Base-by-base conservation (phyloP, 1,140 invertebrate species). In the Drosophila eugracilis region DNA sequence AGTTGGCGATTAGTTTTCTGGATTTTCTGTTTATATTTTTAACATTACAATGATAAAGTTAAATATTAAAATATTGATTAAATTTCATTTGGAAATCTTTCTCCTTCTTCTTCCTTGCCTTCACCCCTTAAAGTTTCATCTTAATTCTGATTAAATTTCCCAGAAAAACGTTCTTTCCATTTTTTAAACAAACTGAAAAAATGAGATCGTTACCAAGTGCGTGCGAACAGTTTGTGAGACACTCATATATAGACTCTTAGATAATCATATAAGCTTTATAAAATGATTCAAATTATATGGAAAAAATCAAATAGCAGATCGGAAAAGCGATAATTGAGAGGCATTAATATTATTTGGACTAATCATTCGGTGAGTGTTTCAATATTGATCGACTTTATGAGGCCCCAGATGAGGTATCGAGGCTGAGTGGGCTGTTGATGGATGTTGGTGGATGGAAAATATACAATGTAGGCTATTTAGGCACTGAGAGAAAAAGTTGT, bases 341-440 rank as follows among this genome's bases (percentile, higher is more conserved):
- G 42, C 22, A 45, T 12, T 26, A 0, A 28, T 45, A 26, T 45
- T 45, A 24, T 45, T 58, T 58, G n/a, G n/a, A 22, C 39, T 42
- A 22, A 17, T 42, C 39, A 44, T 24, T 44, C 7, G 12, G n/a
- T 21, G 41, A 44, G 41, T 44, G 21, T 47, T 17, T 17, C 17
- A 24, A 37, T 26, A 65, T 28, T 47, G 7, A 60, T 19, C 21
- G 41, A 47, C 39, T 65, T 62, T 30, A 22, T 30, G 54, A 9
- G 12, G 26, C 12, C 4, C 14, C 9, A 26, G n/a, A 36, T 48
- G 21, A 19, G n/a, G 5, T 36, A 19, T 39, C 17, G 5, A 24
- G 10, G 28, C 19, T 5, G 41, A 47, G 41, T 45, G 41, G 54
- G 54, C n/a, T 44, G 17, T 21, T 5, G 19, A 36, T 36, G 7